phyloP scores from a whole-genome alignment of 2,113 vertebrate species.

The Pavo muticus region DNA sequence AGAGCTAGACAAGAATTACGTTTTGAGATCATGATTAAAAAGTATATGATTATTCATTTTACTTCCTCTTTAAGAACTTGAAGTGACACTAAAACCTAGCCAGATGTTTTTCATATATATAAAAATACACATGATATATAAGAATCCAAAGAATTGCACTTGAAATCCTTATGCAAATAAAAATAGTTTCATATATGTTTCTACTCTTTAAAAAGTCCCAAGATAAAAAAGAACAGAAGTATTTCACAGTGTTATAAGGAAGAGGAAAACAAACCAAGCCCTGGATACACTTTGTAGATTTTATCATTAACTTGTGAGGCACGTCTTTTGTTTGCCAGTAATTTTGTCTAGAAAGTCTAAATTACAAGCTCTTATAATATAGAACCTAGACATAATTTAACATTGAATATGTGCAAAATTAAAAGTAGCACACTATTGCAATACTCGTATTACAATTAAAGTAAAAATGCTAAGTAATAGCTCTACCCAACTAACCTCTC shows the following conservation, averaged over 20 bases:
- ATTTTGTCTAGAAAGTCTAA: neutral
- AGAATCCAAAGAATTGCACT: neutral
- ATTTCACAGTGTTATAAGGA: neutral
- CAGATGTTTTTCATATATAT: slow-evolving; percentile 37
- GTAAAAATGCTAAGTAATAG: neutral
- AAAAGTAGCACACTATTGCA: neutral
- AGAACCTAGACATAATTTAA: neutral
- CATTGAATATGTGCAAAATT: neutral
- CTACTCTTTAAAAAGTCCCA: neutral
- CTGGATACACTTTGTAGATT: neutral
- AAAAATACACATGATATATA: neutral
- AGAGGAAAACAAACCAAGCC: neutral
- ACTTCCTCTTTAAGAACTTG: slow-evolving; percentile 8
- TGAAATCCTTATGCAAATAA: slow-evolving; percentile 46
- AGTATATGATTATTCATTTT: slow-evolving; percentile 23
- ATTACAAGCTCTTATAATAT: neutral
- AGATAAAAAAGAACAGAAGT: neutral
- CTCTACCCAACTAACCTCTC: neutral
- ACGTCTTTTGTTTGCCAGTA: neutral
- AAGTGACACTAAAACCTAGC: neutral
- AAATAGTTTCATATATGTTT: neutral
- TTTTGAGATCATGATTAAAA: neutral
- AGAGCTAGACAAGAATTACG: neutral
- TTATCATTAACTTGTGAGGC: neutral
- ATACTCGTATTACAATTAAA: neutral